Percentiles rank a stretch among this genome's conserved stretches.
Conservation (phyloP, 2,797 vertebrate genomes). For the Amphiprion clarkii region DNA sequence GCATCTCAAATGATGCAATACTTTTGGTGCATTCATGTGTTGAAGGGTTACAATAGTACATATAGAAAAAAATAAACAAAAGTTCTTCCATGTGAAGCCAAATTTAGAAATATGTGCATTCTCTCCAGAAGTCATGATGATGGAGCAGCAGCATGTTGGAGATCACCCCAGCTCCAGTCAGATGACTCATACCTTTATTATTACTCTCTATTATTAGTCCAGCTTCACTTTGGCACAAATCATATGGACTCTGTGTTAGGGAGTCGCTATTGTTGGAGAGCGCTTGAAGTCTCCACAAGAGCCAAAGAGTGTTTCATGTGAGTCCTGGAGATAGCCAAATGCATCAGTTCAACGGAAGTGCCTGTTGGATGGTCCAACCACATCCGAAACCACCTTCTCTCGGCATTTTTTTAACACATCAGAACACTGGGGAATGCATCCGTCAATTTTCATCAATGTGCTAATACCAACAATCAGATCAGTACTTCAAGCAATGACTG, state of each 20-base stretch:
- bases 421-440: not conserved
- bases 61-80: no score
- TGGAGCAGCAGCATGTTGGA: not conserved
- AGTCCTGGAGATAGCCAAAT: slow-evolving; percentile 3
- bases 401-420: not conserved
- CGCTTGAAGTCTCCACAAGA: not conserved
- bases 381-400: no score
- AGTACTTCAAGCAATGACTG: not conserved
- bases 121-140: not conserved
- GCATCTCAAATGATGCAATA: not conserved
- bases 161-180: not conserved
- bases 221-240: slow-evolving; percentile 1
- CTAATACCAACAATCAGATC: not conserved
- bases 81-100: not conserved
- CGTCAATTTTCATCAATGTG: no score
- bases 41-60: no score
- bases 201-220: slow-evolving; percentile 22
- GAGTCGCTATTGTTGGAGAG: slow-evolving; percentile 14
- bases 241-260: slow-evolving; percentile 11
- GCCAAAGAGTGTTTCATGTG: not conserved
- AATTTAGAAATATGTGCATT: not conserved
- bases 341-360: not conserved
- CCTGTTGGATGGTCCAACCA: no score
- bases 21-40: not conserved
- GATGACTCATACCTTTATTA: slow-evolving; percentile 4